Base-by-base conservation (phyloP, 2,888 invertebrate genomes). In the Caenorhabditis sinica region DNA sequence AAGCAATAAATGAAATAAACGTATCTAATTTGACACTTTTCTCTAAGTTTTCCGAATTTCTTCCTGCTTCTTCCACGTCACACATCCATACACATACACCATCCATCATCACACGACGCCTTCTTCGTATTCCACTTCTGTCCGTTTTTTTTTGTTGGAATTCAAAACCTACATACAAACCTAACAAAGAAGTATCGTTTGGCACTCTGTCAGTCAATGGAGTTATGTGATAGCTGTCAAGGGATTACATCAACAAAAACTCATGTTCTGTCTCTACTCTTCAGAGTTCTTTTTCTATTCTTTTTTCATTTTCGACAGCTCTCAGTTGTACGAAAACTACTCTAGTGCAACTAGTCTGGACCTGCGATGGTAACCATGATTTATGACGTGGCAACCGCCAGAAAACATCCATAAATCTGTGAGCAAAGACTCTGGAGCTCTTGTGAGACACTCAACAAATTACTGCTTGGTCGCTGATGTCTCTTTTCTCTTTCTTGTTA, bases 141-240 rank as follows among this genome's bases (percentile, higher is more conserved):
- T 65, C 28, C 23, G 53, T 36, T 8, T 40, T 61, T 20, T 36
- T n/a, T 36, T 61, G 33, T 40, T 40, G 13, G 13, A 60, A 53
- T 40, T 25, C n/a, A 72, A 61, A 72, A 72, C 20, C 49, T 45
- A 40, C 36, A 20, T n/a, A n/a, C n/a, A 68, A 69, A 49, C 66
- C 49, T 58, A 68, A 76, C 76, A 76, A 77, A 77, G 69, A 77
- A 77, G 77, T 71, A 71, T 71, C 36, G 60, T 66, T 61, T 61
- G 61, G 43, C 68, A 60, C 68, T 60, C 66, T 69, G 75, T 75
- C 68, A 71, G 65, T 72, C 79, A 65, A 79, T 72, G 30, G 72
- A 79, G 63, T 79, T 79, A 79, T 79, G 79, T 72, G 79, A 79
- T 79, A 72, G 79, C 65, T 72, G 79, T 79, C 79, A 63, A 40